These are phyloP conservation scores for Anguilla obscura DNA, from an alignment of 2,797 vertebrate genomes.

Conservation along the genomic window DNA sequence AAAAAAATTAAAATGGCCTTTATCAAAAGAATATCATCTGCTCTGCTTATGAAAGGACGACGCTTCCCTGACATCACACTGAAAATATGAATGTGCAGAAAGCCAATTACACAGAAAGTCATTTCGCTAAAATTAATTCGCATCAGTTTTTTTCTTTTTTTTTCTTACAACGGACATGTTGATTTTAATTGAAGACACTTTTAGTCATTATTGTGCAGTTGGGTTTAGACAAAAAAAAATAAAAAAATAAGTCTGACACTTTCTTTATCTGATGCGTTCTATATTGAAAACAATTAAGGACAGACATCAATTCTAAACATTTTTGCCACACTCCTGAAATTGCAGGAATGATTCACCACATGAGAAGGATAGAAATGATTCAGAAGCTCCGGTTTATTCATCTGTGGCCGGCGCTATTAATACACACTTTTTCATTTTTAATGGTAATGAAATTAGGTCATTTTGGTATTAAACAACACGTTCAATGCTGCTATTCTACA, in stretches of 20 bases:
- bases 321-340: background rate
- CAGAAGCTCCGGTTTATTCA: background rate
- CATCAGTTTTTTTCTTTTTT: background rate
- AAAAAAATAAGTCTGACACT: background rate
- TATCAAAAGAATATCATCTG: conserved; percentile 25
- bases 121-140: background rate
- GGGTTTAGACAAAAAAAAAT: background rate
- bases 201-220: background rate
- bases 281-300: background rate
- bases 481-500: background rate
- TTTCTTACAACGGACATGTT: background rate
- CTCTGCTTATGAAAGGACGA: background rate
- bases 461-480: conserved; percentile 1
- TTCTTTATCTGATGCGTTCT: background rate
- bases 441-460: conserved; percentile 16
- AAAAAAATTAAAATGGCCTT: conserved; percentile 4
- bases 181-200: background rate
- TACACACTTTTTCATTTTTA: background rate
- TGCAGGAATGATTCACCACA: background rate
- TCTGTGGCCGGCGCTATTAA: conserved; percentile 1
- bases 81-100: conserved; percentile 14
- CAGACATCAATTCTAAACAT: background rate
- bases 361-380: background rate
- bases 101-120: conserved; percentile 10
- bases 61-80: background rate